Conservation (phyloP, 2,888 invertebrate genomes). For the Dryococelus australis region DNA sequence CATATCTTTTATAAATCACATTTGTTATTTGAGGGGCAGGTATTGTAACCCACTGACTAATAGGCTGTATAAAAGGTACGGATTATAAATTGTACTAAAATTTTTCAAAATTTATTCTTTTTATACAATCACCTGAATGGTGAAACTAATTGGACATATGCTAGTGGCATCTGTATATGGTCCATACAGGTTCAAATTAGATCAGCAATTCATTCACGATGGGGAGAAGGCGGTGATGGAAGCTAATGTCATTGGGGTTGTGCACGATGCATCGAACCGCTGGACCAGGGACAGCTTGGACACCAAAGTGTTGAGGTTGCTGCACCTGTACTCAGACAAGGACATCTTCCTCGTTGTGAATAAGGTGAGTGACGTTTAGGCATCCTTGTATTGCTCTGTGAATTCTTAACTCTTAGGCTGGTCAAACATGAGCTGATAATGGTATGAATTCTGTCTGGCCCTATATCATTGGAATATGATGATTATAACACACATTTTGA, state of each 20-base stretch:
- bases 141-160: background rate
- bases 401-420: too few relatives aligned
- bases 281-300: conserved; percentile 74
- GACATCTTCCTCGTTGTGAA: conserved; percentile 83
- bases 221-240: conserved; percentile 68
- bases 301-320: conserved; percentile 71
- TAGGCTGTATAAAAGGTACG: too few relatives aligned
- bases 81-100: too few relatives aligned
- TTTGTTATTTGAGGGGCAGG: too few relatives aligned
- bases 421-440: too few relatives aligned
- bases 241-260: conserved; percentile 83
- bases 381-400: background rate
- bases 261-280: conserved; percentile 82
- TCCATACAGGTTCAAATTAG: conserved; percentile 45
- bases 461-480: too few relatives aligned
- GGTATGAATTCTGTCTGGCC: too few relatives aligned
- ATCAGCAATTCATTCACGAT: conserved; percentile 66
- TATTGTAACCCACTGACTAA: too few relatives aligned
- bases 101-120: too few relatives aligned
- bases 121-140: conserved; percentile 27
- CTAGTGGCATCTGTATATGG: too few relatives aligned
- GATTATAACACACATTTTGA: too few relatives aligned
- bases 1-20: too few relatives aligned
- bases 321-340: conserved; percentile 67
- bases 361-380: conserved; percentile 67